A percentile compares a stretch with the other conserved stretches of the same genome.
Conservation (phyloP, 2,888 invertebrate species). For the Tenthredo amoena region DNA sequence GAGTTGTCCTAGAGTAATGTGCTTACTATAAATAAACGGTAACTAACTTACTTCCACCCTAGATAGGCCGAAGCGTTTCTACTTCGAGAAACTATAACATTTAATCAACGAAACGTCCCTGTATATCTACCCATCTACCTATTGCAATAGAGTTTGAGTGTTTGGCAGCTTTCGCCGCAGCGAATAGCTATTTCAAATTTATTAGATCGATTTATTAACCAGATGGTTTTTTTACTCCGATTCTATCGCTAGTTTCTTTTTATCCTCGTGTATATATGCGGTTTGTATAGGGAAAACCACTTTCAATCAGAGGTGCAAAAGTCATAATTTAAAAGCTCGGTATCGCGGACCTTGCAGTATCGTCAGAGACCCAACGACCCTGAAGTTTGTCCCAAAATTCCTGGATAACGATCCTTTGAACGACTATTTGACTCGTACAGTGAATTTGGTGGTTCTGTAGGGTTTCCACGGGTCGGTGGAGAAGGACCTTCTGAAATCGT, state of each 20-base stretch:
- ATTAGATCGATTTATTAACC: not conserved
- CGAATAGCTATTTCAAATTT: not conserved
- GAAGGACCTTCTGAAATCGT: slow-evolving; percentile 6
- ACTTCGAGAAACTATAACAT: not conserved
- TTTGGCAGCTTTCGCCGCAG: not conserved
- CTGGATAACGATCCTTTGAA: slow-evolving; percentile 43
- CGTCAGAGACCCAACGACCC: slow-evolving; percentile 10
- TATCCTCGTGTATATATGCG: not conserved
- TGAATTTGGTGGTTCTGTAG: not conserved
- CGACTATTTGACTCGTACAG: slow-evolving; percentile 43
- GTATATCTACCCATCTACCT: not conserved
- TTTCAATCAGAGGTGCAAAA: not conserved
- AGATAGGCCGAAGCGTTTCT: slow-evolving; percentile 3
- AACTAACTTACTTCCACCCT: not conserved
- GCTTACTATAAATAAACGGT: slow-evolving; percentile 24
- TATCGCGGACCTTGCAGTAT: slow-evolving; percentile 17
- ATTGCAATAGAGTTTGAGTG: not conserved
- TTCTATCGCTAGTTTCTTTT: not conserved
- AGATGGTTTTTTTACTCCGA: not conserved
- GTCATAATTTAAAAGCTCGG: slow-evolving; percentile 3
- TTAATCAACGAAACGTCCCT: not conserved
- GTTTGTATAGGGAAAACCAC: not conserved
- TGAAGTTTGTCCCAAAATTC: slow-evolving; percentile 27
- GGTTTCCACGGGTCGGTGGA: slow-evolving; percentile 29
- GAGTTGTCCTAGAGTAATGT: slow-evolving; percentile 14